phyloP scores from a whole-genome alignment of 1,140 invertebrate genomes.

The Anastatus disparis region DNA sequence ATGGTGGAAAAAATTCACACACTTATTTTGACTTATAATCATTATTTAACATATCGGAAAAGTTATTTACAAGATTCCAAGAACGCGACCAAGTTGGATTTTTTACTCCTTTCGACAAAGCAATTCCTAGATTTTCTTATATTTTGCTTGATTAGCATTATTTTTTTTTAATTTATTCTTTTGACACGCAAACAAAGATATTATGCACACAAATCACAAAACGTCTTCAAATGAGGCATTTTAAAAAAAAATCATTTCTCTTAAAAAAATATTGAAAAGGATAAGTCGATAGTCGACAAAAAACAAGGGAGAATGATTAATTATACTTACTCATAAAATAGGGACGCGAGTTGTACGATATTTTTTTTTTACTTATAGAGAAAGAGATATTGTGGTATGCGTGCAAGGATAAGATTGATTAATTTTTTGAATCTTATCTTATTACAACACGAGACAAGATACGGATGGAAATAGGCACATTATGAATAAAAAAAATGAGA shows the following conservation, averaged over 20 bases:
- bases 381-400: conserved; percentile 34
- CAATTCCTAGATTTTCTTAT: conserved; percentile 38
- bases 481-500: conserved; percentile 27
- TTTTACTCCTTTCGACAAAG: neutral
- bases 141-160: conserved; percentile 27
- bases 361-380: conserved; percentile 21
- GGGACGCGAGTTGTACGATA: conserved; percentile 34
- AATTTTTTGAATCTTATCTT: conserved; percentile 8
- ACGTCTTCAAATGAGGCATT: conserved; percentile 8
- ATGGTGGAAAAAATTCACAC: neutral
- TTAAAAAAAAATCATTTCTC: conserved; percentile 1
- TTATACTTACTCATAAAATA: conserved; percentile 41
- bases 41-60: neutral
- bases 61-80: conserved; percentile 16
- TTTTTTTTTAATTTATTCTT: conserved; percentile 26
- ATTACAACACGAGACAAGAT: conserved; percentile 27
- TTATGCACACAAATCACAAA: conserved; percentile 43
- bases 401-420: conserved; percentile 3
- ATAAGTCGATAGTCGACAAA: conserved; percentile 2
- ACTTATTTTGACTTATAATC: neutral
- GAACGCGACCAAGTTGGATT: conserved; percentile 3
- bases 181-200: conserved; percentile 35
- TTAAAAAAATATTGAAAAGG: conserved; percentile 14
- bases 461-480: conserved; percentile 17
- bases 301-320: conserved; percentile 39